Evolutionary conservation across 2,888 invertebrate species (phyloP).

Genomic region (Priocnemis perturbator): DNA sequence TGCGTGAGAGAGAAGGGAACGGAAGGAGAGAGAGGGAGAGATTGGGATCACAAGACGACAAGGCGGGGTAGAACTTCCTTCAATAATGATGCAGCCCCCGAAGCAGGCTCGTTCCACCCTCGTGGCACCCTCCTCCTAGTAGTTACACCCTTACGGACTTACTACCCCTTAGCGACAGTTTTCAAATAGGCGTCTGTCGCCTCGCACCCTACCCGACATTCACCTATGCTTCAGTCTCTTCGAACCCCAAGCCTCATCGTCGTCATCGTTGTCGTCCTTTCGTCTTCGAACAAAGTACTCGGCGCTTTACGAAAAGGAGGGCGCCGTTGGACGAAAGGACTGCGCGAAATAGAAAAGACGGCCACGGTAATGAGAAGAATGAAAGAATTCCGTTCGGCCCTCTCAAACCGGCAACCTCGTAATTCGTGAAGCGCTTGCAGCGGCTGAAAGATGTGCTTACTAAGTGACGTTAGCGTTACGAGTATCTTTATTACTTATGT

Average conservation of each 20-base stretch:
- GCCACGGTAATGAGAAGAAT: slow-evolving; percentile 5
- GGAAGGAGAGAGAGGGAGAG: slow-evolving; percentile 22
- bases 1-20: slow-evolving; percentile 20
- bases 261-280: slow-evolving; percentile 33
- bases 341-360: slow-evolving; percentile 8
- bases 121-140: slow-evolving; percentile 49
- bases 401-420: no score
- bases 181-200: slow-evolving; percentile 58
- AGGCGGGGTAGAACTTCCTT: slow-evolving; percentile 56
- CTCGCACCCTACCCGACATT: slow-evolving; percentile 47
- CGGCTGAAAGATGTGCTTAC: not conserved
- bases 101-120: slow-evolving; percentile 51
- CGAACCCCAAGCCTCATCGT: slow-evolving; percentile 33
- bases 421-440: no score
- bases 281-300: slow-evolving; percentile 37
- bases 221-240: slow-evolving; percentile 45
- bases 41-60: slow-evolving; percentile 55
- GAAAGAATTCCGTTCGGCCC: not conserved
- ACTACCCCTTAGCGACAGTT: slow-evolving; percentile 64
- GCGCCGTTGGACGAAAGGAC: slow-evolving; percentile 16
- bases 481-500: not conserved
- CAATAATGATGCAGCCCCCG: slow-evolving; percentile 62
- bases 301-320: slow-evolving; percentile 18
- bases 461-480: not conserved
- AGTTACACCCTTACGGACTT: slow-evolving; percentile 66